A percentile compares a stretch with the other conserved stretches of the same genome.
Conservation (phyloP, 2,888 invertebrate species). For the Hirtodrosophila alboralis region DNA sequence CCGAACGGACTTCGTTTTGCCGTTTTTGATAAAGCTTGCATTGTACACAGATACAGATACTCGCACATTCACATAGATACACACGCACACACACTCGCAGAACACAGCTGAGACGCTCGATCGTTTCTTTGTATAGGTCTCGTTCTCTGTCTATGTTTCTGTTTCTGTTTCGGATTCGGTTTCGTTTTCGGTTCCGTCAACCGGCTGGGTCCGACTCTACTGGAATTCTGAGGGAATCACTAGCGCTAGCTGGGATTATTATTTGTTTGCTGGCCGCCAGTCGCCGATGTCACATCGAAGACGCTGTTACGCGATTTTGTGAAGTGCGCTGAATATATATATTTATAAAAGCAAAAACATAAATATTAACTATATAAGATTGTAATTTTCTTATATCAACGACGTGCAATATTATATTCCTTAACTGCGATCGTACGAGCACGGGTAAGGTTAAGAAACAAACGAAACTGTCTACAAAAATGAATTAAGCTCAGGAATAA, state of each 20-base stretch:
- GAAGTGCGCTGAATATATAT: conserved; percentile 56
- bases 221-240: conserved; percentile 54
- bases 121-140: conserved; percentile 69
- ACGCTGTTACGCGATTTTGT: conserved; percentile 60
- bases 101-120: conserved; percentile 62
- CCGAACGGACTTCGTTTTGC: conserved; percentile 61
- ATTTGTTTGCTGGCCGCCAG: conserved; percentile 66
- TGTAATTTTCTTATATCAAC: background rate
- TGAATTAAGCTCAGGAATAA: conserved; percentile 11
- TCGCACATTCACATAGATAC: conserved; percentile 24
- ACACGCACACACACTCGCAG: conserved; percentile 17
- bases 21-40: conserved; percentile 65
- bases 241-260: conserved; percentile 65
- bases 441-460: conserved; percentile 49
- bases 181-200: conserved; percentile 19
- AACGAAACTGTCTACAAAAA: conserved; percentile 3
- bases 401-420: conserved; percentile 25
- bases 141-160: conserved; percentile 9
- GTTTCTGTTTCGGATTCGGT: conserved; percentile 5
- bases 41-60: conserved; percentile 32
- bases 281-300: conserved; percentile 75
- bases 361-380: conserved; percentile 6
- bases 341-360: no score
- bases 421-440: conserved; percentile 23
- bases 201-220: conserved; percentile 50